Evolutionary conservation across 2,888 invertebrate genomes (phyloP), one percentile per base, ranked within the genome.

Genomic region (Hypomecis atomaria): DNA sequence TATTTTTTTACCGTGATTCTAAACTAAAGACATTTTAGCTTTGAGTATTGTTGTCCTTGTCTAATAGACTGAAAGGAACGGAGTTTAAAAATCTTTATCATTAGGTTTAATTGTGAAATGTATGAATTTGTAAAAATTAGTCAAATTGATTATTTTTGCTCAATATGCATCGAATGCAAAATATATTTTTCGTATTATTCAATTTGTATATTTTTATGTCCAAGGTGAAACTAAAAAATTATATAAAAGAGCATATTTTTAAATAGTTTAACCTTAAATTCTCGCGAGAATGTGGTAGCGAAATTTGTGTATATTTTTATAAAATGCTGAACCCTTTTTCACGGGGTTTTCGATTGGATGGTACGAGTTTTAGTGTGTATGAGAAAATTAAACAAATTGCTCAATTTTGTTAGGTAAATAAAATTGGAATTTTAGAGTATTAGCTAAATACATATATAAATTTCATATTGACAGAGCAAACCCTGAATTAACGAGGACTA

Each of bases 391-490:
- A 58, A 9, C 34, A 13, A 9, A 38, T 63, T 63, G 63, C 63
- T 63, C 63, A 63, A 63, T 58, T 57, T 45, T 56, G 34, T 43
- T 45, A 55, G 4, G n/a, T 44, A 44, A 36, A 23, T 44, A 52
- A 8, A 23, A 52, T 42, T 34, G n/a, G 11, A 34, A 53, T 11
- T 36, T n/a, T n/a, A 8, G 23, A 1, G 23, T 23, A 23, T 23
- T 23, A 23, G 23, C 1, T 23, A 3, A 23, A 23, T 23, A 23
- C 3, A 23, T 23, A 23, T 23, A 23, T 23, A 23, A 23, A 23
- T 2, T 23, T 23, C 23, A 23, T 23, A 23, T 23, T 23, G 23
- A 23, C 1, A 23, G 23, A 23, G 23, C 1, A 23, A 23, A 23
- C 1, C 3, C 23, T 23, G 3, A 23, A 23, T 23, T 23, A 23